Base-by-base conservation (phyloP, 1,140 invertebrate species). In the Drosophila pandora region DNA sequence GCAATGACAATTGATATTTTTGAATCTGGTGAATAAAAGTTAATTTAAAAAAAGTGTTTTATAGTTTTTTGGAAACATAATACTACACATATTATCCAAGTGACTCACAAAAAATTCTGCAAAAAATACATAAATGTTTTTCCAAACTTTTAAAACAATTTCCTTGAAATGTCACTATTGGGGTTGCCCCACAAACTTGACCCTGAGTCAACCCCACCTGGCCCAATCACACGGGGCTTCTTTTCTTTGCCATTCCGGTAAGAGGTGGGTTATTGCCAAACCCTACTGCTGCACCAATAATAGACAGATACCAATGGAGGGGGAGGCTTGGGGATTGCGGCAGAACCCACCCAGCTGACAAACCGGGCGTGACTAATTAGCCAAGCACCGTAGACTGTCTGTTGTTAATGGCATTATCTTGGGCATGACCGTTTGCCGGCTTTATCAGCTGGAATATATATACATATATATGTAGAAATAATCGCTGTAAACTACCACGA, bases 341-440 rank as follows among this genome's bases (percentile, higher is more conserved):
- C 13, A 30, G 22, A 39, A n/a, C 32, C 65, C 48, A 54, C 59
- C 59, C 62, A 56, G 50, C 62, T 43, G 49, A 37, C 65, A 56
- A 47, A 56, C 41, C 63, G 59, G 52, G 52, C 53, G 62, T 75
- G 71, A 75, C 48, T 69, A 80, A 56, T 64, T 69, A 63, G 64
- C 43, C 50, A 37, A 8, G 73, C 53, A 53, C 32, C 53, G 47
- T 37, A 34, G 22, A 39, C 48, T 25, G 30, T 17, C 60, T 76
- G 73, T 64, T 48, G 62, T 61, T 69, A 76, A 84, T 64, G 62
- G 56, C 59, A 77, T 85, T 76, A 85, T 84, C 80, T 76, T 63
- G 56, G 49, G 25, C 61, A 65, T 72, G 61, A 47, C 48, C 67
- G 59, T 22, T 22, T 56, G 62, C 43, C 63, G 62, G 65, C 64